Evolutionary conservation across 2,113 vertebrate genomes (phyloP).

Genomic region (Casuarius casuarius): DNA sequence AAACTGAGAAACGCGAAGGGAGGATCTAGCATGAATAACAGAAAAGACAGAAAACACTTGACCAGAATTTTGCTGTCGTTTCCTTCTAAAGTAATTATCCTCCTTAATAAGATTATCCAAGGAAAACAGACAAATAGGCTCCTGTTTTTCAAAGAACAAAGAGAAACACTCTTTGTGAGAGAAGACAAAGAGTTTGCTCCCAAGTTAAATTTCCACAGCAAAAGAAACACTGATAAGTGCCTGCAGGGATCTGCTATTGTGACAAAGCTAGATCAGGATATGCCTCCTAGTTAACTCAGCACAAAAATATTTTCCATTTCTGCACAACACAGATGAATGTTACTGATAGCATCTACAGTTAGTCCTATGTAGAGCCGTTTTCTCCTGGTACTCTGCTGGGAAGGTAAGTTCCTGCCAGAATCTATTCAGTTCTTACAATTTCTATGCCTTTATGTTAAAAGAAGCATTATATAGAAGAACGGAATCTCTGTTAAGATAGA

Average conservation of each 20-base stretch:
- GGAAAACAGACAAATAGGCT: constrained; percentile 47
- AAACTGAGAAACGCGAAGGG: background rate
- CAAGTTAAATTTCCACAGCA: background rate
- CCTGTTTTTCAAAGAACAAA: constrained; percentile 42
- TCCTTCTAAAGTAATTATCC: constrained; percentile 28
- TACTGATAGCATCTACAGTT: constrained; percentile 7
- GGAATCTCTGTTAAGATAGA: background rate
- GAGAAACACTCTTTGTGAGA: constrained; percentile 22
- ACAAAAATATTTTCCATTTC: constrained; percentile 44
- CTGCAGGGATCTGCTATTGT: constrained; percentile 41
- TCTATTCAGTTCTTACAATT: background rate
- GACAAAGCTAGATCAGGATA: constrained; percentile 66
- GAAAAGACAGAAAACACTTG: background rate
- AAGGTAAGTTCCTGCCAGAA: constrained; percentile 21
- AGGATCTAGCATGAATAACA: background rate
- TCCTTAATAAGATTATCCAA: constrained; percentile 50
- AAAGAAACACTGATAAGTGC: constrained; percentile 5
- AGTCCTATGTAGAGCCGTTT: background rate
- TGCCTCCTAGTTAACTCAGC: constrained; percentile 39
- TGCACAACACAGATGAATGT: constrained; percentile 34
- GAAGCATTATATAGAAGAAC: background rate
- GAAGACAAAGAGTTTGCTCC: constrained; percentile 35
- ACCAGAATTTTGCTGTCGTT: background rate
- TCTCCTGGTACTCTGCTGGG: constrained; percentile 26
- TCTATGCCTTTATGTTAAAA: background rate